Percentiles rank a stretch among this genome's conserved stretches.
Evolutionary conservation across 1,140 invertebrate species (phyloP).

Genomic region (Oryctes rhinoceros): DNA sequence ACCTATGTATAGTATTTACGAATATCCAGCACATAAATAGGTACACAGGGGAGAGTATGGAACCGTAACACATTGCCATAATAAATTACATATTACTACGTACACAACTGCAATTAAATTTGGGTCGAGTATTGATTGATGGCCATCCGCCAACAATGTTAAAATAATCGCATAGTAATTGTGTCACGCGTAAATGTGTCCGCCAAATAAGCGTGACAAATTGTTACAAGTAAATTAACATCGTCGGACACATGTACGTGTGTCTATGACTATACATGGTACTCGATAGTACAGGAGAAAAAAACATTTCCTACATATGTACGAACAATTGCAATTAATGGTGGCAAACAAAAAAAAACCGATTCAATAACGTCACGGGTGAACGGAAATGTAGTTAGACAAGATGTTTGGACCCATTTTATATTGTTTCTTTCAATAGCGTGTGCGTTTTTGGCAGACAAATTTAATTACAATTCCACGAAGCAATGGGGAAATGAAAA

Average conservation of each 20-base stretch:
- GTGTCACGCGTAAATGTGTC: not conserved
- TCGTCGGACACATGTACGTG: not conserved
- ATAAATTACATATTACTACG: conserved; percentile 10
- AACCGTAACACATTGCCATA: not conserved
- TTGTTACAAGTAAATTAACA: conserved; percentile 26
- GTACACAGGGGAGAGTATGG: not conserved
- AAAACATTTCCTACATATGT: not conserved
- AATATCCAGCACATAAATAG: not conserved
- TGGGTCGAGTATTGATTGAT: conserved; percentile 10
- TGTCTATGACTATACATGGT: not conserved
- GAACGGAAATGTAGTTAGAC: not conserved
- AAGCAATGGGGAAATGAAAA: not conserved
- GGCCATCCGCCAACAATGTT: conserved; percentile 9
- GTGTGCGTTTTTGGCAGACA: not conserved
- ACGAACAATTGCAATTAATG: not conserved
- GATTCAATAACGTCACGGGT: not conserved
- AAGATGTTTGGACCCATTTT: conserved; percentile 9
- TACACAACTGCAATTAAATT: conserved; percentile 34
- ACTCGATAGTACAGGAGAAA: not conserved
- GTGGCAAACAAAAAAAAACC: not conserved
- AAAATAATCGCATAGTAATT: conserved; percentile 30
- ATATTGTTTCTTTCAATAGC: not conserved
- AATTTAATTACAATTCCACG: not conserved
- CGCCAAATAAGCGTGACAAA: conserved; percentile 8
- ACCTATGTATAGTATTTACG: not conserved